Evolutionary conservation across 2,888 invertebrate species (phyloP).

Genomic region (Idaea aversata): DNA sequence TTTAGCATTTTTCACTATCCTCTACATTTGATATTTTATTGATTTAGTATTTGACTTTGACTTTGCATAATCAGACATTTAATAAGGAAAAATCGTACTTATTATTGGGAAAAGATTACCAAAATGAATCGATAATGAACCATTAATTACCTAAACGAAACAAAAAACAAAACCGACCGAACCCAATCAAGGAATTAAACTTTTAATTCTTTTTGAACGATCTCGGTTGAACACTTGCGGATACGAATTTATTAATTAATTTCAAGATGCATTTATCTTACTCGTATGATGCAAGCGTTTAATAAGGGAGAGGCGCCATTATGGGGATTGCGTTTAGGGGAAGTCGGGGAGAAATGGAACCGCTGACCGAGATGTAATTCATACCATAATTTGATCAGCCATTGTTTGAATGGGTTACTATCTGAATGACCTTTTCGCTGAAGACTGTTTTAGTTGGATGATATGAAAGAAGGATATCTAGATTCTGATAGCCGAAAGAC

Average conservation of each 20-base stretch:
- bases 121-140: neutral
- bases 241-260: slow-evolving; percentile 76
- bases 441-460: neutral
- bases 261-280: slow-evolving; percentile 72
- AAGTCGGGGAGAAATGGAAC: slow-evolving; percentile 45
- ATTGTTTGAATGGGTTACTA: neutral
- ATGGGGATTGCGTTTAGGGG: slow-evolving; percentile 55
- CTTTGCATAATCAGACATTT: too few species aligned
- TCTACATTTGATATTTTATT: too few species aligned
- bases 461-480: too few species aligned
- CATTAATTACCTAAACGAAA: slow-evolving; percentile 6
- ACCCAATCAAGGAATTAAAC: slow-evolving; percentile 48
- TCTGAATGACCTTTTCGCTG: neutral
- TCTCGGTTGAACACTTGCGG: slow-evolving; percentile 47
- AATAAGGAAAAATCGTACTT: too few species aligned
- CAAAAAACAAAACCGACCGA: slow-evolving; percentile 29
- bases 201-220: slow-evolving; percentile 41
- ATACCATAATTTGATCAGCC: slow-evolving; percentile 25
- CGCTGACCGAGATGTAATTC: slow-evolving; percentile 41
- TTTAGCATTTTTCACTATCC: too few species aligned
- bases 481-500: too few species aligned
- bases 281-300: slow-evolving; percentile 65
- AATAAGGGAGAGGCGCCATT: slow-evolving; percentile 61
- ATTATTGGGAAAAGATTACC: too few species aligned
- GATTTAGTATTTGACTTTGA: too few species aligned